Conservation (phyloP, 2,888 invertebrate genomes). For the Oscheius onirici region DNA sequence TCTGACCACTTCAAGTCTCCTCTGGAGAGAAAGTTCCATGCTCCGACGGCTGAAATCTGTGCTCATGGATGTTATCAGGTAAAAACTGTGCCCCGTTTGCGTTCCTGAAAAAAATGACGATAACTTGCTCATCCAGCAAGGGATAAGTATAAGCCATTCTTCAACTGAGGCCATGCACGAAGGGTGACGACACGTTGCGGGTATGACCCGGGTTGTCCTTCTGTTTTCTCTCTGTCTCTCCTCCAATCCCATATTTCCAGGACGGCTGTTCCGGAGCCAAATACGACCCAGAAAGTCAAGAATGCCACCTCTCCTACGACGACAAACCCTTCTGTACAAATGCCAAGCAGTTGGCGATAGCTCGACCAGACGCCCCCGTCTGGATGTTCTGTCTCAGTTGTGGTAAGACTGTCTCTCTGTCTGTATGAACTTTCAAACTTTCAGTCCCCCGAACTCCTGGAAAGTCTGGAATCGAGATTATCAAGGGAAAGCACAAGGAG, state of each 20-base stretch:
- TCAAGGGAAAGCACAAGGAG: conserved; percentile 8
- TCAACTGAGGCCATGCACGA: no score
- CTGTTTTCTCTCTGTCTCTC: neutral
- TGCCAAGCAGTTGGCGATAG: conserved; percentile 42
- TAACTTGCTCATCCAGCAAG: no score
- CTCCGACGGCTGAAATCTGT: conserved; percentile 56
- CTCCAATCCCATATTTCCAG: conserved; percentile 31
- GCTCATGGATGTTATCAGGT: conserved; percentile 63
- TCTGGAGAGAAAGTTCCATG: conserved; percentile 49
- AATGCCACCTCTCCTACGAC: conserved; percentile 61
- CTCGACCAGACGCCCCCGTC: conserved; percentile 38
- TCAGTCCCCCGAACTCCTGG: conserved; percentile 44
- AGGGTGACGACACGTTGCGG: no score
- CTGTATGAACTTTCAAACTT: no score
- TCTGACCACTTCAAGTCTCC: conserved; percentile 52
- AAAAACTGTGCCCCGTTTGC: no score
- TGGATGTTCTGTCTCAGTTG: conserved; percentile 66
- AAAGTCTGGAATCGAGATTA: conserved; percentile 21
- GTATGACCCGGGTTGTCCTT: no score
- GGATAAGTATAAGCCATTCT: no score
- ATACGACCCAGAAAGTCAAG: conserved; percentile 46
- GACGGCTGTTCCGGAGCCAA: conserved; percentile 65
- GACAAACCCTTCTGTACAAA: conserved; percentile 57
- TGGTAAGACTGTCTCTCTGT: conserved; percentile 36
- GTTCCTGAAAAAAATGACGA: no score